Evolutionary conservation across 2,797 vertebrate species (phyloP), one percentile per base, ranked within the genome.

Genomic region (Heterohyrax brucei): DNA sequence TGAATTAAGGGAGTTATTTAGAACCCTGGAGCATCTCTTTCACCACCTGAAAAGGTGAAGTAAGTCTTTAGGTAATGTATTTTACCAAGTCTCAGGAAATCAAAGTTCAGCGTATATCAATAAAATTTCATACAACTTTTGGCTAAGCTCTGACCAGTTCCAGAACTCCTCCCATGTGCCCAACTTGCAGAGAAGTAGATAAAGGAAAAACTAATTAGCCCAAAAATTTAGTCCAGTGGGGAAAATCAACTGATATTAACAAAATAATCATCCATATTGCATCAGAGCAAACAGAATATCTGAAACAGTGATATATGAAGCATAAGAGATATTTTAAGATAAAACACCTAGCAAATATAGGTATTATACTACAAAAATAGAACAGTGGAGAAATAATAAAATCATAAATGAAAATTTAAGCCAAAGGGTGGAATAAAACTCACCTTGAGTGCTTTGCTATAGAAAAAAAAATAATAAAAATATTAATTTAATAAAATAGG

Each of bases 121-220:
- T 85, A 90, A 66, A 87, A 87, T 6, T 84, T 88, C 53, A 84
- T 22, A 89, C 1, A 53, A 84, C 50, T 84, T 84, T 92, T 78
- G 50, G 28, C 77, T 87, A 44, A 84, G 10, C 10, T 84, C 53
- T 82, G 78, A 84, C 53, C 33, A 86, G 90, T 70, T 53, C 8
- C 73, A 72, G 44, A 92, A 78, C 83, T 12, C n/a, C 33, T 78
- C 12, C 0, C 7, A 85, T n/a, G 81, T 8, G 46, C 16, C 83
- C 28, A 72, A 46, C 10, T 33, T 75, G 73, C 0, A 79, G 64
- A 80, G 50, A 87, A 92, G 10, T 72, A 10, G 18, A 70, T 77
- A 5, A 53, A 95, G 78, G 12, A 64, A n/a, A 64, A 83, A 83
- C 82, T 82, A 61, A 16, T 24, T 44, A 28, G 13, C 21, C n/a